Conservation (phyloP, 1,140 invertebrate genomes). For the Pectinophora gossypiella region DNA sequence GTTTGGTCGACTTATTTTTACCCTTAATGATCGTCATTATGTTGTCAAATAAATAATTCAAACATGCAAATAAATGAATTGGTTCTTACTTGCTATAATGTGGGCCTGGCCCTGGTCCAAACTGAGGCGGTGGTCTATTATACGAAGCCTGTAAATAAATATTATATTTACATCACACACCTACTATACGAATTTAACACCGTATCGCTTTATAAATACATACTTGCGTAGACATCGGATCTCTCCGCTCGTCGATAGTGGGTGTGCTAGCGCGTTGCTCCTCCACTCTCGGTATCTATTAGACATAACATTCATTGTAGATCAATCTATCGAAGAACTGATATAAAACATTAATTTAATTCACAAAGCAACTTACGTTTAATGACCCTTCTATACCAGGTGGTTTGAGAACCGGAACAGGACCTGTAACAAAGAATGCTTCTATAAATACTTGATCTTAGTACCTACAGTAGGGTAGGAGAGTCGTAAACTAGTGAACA, state of each 20-base stretch:
- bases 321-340: no score
- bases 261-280: constrained; percentile 83
- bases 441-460: no score
- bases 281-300: constrained; percentile 42
- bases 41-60: no score
- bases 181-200: no score
- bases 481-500: no score
- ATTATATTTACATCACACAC: background rate
- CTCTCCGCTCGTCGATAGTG: constrained; percentile 79
- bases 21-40: no score
- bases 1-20: no score
- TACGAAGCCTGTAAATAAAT: background rate
- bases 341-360: no score
- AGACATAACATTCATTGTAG: background rate
- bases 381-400: constrained; percentile 22
- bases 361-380: constrained; percentile 10
- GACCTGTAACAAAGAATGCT: constrained; percentile 8
- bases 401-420: constrained; percentile 18
- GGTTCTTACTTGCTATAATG: background rate
- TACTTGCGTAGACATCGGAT: constrained; percentile 55
- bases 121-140: background rate
- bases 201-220: no score
- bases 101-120: background rate
- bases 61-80: no score
- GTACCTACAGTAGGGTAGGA: no score